These are phyloP conservation scores for Endotricha flammealis DNA, from an alignment of 2,888 invertebrate species.

Conservation along the genomic window DNA sequence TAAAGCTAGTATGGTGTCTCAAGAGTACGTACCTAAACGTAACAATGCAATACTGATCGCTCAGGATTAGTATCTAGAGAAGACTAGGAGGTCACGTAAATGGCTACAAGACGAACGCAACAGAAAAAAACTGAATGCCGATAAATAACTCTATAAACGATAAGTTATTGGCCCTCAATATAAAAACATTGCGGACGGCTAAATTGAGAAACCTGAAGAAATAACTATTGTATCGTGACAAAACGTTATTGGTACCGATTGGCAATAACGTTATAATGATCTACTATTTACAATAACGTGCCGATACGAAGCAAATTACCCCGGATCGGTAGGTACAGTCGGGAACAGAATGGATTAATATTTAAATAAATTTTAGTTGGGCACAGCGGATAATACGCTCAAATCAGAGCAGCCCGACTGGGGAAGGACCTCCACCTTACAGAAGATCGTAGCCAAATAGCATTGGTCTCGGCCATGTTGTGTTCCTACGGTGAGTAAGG, in stretches of 20 bases:
- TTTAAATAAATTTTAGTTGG: neutral
- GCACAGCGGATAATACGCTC: too few species aligned
- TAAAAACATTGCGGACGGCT: neutral
- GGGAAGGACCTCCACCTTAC: too few species aligned
- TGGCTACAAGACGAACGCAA: too few species aligned
- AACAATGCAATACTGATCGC: too few species aligned
- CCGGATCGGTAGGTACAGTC: neutral
- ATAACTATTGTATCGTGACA: slow-evolving; percentile 5
- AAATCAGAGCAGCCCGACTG: too few species aligned
- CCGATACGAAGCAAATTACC: slow-evolving; percentile 9
- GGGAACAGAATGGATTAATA: neutral
- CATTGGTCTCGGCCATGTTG: too few species aligned
- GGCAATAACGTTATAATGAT: slow-evolving; percentile 11
- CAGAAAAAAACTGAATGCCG: neutral
- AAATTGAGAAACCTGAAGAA: slow-evolving; percentile 2
- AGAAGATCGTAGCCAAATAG: too few species aligned
- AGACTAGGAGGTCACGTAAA: too few species aligned
- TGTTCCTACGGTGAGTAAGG: too few species aligned
- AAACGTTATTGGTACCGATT: slow-evolving; percentile 14
- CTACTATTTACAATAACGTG: slow-evolving; percentile 13
- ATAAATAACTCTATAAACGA: neutral
- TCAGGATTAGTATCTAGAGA: too few species aligned
- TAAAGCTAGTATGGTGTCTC: too few species aligned
- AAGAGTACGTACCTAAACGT: too few species aligned
- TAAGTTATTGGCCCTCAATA: neutral